Conservation (phyloP, 2,113 vertebrate species). For the Chrysochloris asiatica region DNA sequence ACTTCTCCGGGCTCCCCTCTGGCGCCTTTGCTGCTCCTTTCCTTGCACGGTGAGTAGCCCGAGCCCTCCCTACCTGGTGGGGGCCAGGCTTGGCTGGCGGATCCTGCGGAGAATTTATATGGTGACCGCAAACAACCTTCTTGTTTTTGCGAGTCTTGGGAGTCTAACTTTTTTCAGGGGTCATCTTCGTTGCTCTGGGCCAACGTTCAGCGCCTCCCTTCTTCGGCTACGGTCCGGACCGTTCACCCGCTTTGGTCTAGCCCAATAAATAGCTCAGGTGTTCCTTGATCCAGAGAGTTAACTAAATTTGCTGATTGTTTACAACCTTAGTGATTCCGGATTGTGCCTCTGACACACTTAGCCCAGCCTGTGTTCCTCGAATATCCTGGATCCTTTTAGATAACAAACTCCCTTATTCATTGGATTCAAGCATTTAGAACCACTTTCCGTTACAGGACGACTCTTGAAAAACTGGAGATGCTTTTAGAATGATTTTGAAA, state of each 20-base stretch:
- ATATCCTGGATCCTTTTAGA: background rate
- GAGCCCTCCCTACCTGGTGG: background rate
- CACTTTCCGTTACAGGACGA: background rate
- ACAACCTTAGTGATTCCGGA: fast-evolving
- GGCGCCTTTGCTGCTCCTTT: slow-evolving; percentile 82
- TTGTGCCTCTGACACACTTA: no score
- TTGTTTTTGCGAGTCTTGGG: background rate
- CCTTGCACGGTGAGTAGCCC: slow-evolving; percentile 82
- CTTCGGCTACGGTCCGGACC: background rate
- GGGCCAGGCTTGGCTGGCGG: background rate
- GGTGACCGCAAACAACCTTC: background rate
- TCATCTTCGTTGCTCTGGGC: background rate
- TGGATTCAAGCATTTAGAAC: background rate
- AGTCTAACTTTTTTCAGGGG: background rate
- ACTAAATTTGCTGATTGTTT: fast-evolving
- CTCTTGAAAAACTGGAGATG: background rate
- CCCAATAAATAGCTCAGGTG: slow-evolving; percentile 21
- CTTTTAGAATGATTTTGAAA: slow-evolving; percentile 8
- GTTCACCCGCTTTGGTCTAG: no score
- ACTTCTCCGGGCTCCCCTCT: slow-evolving; percentile 72
- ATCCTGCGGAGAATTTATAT: background rate
- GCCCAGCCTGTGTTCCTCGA: background rate
- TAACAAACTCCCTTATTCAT: background rate
- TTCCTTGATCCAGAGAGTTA: background rate
- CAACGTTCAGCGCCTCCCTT: background rate